Evolutionary conservation across 1,140 invertebrate species (phyloP), one percentile per base, ranked within the genome.

Genomic region (Drosophila paulistorum): DNA sequence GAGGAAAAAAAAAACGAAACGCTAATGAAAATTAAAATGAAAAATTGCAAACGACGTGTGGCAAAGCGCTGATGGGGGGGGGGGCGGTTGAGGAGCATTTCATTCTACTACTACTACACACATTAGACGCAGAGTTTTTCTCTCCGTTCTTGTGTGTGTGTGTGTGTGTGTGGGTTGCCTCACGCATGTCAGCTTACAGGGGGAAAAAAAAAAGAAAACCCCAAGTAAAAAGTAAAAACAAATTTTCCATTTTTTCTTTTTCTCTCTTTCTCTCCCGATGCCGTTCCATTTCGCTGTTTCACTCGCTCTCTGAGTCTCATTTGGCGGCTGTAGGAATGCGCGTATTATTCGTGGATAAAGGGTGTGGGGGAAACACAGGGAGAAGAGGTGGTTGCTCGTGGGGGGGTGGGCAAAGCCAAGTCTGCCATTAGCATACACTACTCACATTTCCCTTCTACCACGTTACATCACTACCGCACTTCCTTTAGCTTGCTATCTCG

Each of bases 1-100:
- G 30, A 7, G 54, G 33, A 79, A 77, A 82, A 89, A 78, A 77
- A 77, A 85, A 89, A 84, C 69, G 87, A 87, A 86, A 91, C 85
- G 90, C 90, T 90, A 91, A 91, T 91, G 90, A 91, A 91, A 91
- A 91, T 91, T 91, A 91, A 91, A 91, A 91, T 91, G 90, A 91
- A 91, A 91, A 91, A 91, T 91, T 90, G 90, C 81, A 82, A 90
- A 90, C 77, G 90, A 91, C 79, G 74, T 89, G 81, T 83, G 71
- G 82, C 68, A 74, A 74, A 62, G 66, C 61, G 55, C 63, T 13
- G 26, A 7, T 10, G 26, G 26, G 20, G 20, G 20, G 20, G 20
- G 35, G 13, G 23, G 23, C 45, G 14, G 4, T 11, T 11, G 37
- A 45, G 61, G 48, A 64, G 61, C 9, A 62, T 30, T 63, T 33